Percentiles rank a stretch among this genome's conserved stretches.
These are phyloP conservation scores for Rhinolophus sinicus DNA, from an alignment of 2,113 vertebrate species.

Conservation along the genomic window DNA sequence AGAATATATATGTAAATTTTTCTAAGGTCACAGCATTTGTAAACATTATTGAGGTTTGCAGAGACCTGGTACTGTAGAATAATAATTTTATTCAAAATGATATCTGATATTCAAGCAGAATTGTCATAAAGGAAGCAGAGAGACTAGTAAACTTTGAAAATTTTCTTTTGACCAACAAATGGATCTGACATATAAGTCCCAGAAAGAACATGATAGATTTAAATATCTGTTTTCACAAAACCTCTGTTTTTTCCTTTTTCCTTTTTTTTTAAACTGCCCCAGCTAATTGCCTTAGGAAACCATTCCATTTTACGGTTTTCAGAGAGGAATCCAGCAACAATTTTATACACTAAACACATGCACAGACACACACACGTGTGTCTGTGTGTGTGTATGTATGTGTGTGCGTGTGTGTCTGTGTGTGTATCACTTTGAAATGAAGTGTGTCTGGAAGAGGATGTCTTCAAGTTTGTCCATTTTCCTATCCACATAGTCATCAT, in stretches of 20 bases:
- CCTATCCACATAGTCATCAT: background rate
- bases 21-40: background rate
- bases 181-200: background rate
- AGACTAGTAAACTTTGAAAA: background rate
- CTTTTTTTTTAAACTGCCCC: background rate
- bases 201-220: background rate
- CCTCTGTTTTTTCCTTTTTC: background rate
- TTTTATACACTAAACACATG: background rate
- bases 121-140: background rate
- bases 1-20: background rate
- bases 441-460: background rate
- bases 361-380: background rate
- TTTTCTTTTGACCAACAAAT: background rate
- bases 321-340: background rate
- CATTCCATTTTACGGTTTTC: constrained; percentile 1
- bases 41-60: background rate
- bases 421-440: background rate
- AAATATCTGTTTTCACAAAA: background rate
- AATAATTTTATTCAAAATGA: background rate
- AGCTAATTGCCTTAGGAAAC: background rate
- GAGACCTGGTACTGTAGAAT: background rate
- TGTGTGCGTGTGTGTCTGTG: background rate
- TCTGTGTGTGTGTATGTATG: background rate
- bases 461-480: background rate
- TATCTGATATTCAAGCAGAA: background rate